Conservation (phyloP, 2,888 invertebrate genomes). For the Cybosia mesomella region DNA sequence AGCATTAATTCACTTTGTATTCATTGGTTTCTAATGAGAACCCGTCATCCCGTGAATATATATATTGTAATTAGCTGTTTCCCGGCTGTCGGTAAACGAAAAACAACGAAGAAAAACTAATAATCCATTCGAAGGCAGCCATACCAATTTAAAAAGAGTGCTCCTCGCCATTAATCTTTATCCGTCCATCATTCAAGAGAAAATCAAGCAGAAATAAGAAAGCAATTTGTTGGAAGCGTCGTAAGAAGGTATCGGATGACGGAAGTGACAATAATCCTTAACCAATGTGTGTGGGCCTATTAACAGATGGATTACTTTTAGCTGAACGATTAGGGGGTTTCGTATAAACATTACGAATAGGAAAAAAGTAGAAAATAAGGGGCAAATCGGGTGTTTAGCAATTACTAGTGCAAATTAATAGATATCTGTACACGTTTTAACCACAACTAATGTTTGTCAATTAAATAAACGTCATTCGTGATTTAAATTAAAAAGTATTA, state of each 20-base stretch:
- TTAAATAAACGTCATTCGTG: too few relatives aligned
- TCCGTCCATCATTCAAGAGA: conserved; percentile 66
- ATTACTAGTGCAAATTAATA: too few relatives aligned
- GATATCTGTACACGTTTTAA: too few relatives aligned
- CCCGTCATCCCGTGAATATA: conserved; percentile 61
- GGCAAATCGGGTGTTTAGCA: not conserved
- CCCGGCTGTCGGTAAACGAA: conserved; percentile 36
- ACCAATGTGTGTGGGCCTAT: conserved; percentile 21
- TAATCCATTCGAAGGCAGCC: conserved; percentile 63
- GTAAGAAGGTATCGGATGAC: conserved; percentile 35
- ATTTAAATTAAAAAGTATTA: not conserved
- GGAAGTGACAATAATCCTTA: conserved; percentile 42
- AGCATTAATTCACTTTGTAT: conserved; percentile 61
- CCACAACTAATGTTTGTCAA: too few relatives aligned
- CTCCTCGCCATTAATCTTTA: conserved; percentile 73
- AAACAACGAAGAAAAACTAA: conserved; percentile 66
- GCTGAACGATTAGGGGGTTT: conserved; percentile 15
- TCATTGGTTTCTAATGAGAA: conserved; percentile 63
- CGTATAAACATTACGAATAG: conserved; percentile 8
- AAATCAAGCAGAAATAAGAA: conserved; percentile 60
- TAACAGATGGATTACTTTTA: conserved; percentile 36
- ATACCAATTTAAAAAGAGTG: conserved; percentile 74
- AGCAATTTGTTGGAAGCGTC: conserved; percentile 37
- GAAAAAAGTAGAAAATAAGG: not conserved
- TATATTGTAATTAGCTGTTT: conserved; percentile 64